Percentiles rank a stretch among this genome's conserved stretches.
Conservation (phyloP, 2,113 vertebrate genomes). For the Holacanthus passer region DNA sequence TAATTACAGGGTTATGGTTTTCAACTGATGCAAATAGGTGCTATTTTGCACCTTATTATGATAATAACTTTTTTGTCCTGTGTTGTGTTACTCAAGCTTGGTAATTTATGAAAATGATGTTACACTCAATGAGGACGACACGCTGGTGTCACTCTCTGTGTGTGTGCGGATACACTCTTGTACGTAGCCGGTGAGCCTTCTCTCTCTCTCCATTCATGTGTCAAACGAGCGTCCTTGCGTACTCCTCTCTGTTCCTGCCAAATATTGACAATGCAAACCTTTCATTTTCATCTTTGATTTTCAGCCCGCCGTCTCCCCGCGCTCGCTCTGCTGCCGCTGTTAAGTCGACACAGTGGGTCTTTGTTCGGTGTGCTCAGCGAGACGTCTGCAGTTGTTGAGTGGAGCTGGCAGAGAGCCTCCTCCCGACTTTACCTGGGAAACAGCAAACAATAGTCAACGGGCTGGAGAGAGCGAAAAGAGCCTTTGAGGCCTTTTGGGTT, state of each 20-base stretch:
- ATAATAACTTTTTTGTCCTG: constrained; percentile 85
- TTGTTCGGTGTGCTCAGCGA: constrained; percentile 41
- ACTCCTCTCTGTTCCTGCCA: constrained; percentile 30
- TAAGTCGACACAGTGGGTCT: constrained; percentile 40
- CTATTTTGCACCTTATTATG: constrained; percentile 83
- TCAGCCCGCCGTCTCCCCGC: not conserved
- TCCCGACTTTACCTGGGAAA: constrained; percentile 31
- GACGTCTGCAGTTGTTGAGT: constrained; percentile 31
- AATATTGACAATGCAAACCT: constrained; percentile 48
- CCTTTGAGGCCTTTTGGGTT: constrained; percentile 29
- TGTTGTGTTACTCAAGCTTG: constrained; percentile 82
- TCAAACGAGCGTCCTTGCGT: constrained; percentile 27
- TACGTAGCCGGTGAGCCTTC: constrained; percentile 3
- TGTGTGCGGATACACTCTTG: not conserved
- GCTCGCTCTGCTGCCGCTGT: constrained; percentile 15
- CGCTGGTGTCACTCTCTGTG: constrained; percentile 39
- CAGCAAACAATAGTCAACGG: constrained; percentile 25
- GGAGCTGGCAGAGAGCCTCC: constrained; percentile 53
- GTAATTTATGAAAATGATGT: constrained; percentile 89
- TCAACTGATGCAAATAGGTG: constrained; percentile 84
- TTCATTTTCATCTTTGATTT: constrained; percentile 50
- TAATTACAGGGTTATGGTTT: constrained; percentile 86
- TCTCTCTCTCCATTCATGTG: constrained; percentile 13
- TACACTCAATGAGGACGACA: constrained; percentile 17
- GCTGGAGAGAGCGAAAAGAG: constrained; percentile 2